Conservation (phyloP, 2,113 vertebrate genomes). For the Gorsachius goisagi region DNA sequence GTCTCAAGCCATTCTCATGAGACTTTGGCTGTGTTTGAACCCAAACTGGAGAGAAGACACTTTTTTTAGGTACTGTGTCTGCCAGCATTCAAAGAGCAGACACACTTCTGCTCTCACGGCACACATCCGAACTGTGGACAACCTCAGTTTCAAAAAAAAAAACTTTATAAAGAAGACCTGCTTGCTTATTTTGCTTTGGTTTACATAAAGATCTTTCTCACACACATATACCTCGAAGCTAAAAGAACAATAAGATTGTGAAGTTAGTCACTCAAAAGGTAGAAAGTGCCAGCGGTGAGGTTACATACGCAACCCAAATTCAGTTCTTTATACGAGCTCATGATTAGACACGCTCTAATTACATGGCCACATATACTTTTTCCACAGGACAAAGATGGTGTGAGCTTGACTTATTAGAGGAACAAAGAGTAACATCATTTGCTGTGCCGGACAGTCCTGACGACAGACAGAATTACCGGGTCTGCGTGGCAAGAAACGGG, state of each 20-base stretch:
- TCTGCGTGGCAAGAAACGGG: background rate
- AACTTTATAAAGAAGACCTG: background rate
- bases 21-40: background rate
- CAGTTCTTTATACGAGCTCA: background rate
- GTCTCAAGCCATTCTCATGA: constrained; percentile 26
- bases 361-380: background rate
- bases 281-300: background rate
- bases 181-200: background rate
- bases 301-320: constrained; percentile 9
- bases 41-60: background rate
- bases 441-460: background rate
- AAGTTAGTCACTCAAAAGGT: background rate
- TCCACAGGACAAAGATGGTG: background rate
- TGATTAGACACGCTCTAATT: constrained; percentile 13
- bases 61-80: background rate
- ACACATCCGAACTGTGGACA: background rate
- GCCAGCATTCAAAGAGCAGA: background rate
- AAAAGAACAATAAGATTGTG: background rate
- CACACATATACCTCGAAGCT: background rate
- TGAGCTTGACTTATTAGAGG: background rate
- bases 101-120: background rate
- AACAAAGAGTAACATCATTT: background rate
- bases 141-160: background rate
- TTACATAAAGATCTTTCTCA: background rate
- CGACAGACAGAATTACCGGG: background rate